These are phyloP conservation scores for Porites evermanni DNA, from an alignment of 92 coral and sea anemone species.

Conservation along the genomic window DNA sequence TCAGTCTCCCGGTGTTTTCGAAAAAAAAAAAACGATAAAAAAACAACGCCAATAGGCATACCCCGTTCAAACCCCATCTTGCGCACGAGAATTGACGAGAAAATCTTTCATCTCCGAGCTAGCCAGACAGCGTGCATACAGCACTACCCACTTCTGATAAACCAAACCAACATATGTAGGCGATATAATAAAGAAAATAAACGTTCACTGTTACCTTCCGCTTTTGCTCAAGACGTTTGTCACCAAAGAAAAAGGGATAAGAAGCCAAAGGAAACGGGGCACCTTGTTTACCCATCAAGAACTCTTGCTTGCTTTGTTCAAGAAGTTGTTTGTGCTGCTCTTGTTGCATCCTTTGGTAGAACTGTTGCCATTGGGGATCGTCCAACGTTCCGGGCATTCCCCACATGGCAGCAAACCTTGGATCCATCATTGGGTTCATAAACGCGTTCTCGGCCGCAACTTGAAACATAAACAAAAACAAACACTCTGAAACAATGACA, in stretches of 20 bases:
- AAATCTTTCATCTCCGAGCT: too few species aligned
- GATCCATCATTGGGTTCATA: conserved; percentile 62
- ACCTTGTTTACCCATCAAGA: conserved; percentile 29
- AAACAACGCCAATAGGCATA: too few species aligned
- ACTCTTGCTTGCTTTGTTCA: conserved; percentile 31
- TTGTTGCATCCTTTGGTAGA: conserved; percentile 68
- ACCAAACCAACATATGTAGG: too few species aligned
- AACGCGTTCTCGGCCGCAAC: conserved; percentile 49
- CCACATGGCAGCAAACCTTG: conserved; percentile 56
- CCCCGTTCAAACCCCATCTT: too few species aligned
- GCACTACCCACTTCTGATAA: too few species aligned
- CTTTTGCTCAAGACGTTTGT: conserved; percentile 37
- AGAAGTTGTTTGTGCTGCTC: conserved; percentile 39
- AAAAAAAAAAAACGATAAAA: too few species aligned
- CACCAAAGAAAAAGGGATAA: conserved; percentile 24
- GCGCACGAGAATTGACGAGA: too few species aligned
- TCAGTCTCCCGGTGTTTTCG: too few species aligned
- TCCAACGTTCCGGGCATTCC: conserved; percentile 69
- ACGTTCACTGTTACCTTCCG: conserved; percentile 12
- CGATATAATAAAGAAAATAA: too few species aligned
- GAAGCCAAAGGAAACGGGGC: conserved; percentile 15
- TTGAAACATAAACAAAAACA: neutral
- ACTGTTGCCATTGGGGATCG: conserved; percentile 84
- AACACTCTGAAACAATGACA: neutral
- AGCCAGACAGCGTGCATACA: too few species aligned